phyloP scores from a whole-genome alignment of 2,113 vertebrate genomes.

The Steatornis caripensis region DNA sequence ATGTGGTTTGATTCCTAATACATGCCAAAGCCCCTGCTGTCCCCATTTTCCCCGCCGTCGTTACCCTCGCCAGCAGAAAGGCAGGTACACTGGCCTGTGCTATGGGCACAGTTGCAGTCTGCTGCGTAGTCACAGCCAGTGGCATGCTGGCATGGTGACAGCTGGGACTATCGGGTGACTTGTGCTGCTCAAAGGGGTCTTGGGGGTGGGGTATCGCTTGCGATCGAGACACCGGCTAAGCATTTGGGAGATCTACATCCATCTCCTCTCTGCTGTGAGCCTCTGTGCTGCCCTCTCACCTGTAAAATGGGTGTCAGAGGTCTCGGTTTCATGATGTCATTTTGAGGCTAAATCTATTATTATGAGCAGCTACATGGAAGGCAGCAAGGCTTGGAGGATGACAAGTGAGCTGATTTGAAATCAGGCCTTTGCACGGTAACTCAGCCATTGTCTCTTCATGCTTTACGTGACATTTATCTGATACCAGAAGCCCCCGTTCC shows the following conservation, averaged over 20 bases:
- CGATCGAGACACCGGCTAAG: not conserved
- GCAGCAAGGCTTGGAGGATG: not conserved
- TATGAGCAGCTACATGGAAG: not conserved
- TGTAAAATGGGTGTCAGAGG: not conserved
- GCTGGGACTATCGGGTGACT: not conserved
- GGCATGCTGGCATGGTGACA: not conserved
- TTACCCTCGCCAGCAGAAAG: not conserved
- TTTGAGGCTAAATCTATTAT: not conserved
- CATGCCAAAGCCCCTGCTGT: not conserved
- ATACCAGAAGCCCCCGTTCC: not conserved
- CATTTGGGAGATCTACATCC: not conserved
- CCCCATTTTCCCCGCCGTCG: rapidly evolving
- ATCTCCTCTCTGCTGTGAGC: not conserved
- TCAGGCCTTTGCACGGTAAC: not conserved
- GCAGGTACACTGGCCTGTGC: not conserved
- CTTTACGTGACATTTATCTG: not conserved
- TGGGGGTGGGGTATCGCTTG: not conserved
- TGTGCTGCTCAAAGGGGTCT: rapidly evolving
- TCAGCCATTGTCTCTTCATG: not conserved
- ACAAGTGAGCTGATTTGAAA: not conserved
- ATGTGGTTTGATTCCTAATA: not conserved
- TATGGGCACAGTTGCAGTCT: not conserved
- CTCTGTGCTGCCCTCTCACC: not conserved
- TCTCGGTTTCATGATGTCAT: not conserved
- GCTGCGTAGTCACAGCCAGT: not conserved